phyloP scores from a whole-genome alignment of 2,888 invertebrate genomes.

The Drosophila kanekoi region DNA sequence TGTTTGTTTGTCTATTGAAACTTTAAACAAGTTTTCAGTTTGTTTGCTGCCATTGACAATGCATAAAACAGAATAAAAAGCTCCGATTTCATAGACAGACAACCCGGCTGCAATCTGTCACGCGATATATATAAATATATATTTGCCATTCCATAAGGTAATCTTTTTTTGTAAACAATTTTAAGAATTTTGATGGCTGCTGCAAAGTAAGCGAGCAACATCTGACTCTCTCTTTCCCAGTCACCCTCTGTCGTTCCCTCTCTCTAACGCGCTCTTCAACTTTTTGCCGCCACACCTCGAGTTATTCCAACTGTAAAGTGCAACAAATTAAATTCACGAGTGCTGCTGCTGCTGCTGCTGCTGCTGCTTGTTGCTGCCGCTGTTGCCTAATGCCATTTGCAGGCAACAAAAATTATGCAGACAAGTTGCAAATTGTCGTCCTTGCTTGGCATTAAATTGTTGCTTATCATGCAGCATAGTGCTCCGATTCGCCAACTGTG shows the following conservation, averaged over 20 bases:
- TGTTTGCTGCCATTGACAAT: conserved; percentile 38
- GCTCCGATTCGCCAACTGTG: conserved; percentile 45
- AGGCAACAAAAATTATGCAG: conserved; percentile 66
- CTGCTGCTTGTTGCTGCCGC: conserved; percentile 40
- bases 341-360: conserved; percentile 37
- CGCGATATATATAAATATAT: conserved; percentile 24
- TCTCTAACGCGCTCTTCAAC: background rate
- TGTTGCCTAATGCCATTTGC: conserved; percentile 69
- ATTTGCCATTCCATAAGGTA: conserved; percentile 22
- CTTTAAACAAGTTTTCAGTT: conserved; percentile 72
- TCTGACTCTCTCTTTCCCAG: background rate
- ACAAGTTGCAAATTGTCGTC: conserved; percentile 55
- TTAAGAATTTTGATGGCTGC: conserved; percentile 16
- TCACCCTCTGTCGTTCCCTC: background rate
- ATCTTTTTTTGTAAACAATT: conserved; percentile 28
- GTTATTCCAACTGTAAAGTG: conserved; percentile 75
- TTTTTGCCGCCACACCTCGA: conserved; percentile 56
- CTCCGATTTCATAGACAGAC: conserved; percentile 26
- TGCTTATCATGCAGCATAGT: conserved; percentile 68
- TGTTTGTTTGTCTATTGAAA: conserved; percentile 77
- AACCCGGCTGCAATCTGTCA: conserved; percentile 37
- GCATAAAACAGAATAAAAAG: conserved; percentile 29
- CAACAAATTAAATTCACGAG: conserved; percentile 74
- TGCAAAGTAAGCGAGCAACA: background rate
- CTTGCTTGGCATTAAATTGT: conserved; percentile 46